Evolutionary conservation across 2,888 invertebrate species (phyloP).

Genomic region (Spialia ferax): DNA sequence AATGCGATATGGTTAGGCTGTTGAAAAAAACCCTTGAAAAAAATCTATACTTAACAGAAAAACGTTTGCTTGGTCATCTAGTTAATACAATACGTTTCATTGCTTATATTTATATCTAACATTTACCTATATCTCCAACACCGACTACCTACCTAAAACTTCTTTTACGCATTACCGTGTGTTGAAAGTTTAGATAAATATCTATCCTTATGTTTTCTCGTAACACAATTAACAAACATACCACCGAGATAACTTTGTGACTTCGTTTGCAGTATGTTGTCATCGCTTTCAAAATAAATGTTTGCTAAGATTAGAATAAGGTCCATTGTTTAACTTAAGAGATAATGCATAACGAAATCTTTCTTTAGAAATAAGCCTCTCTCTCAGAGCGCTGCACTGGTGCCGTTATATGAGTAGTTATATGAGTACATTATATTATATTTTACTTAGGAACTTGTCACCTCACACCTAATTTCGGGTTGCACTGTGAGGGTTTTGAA

Average conservation of each 20-base stretch:
- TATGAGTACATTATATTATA: not conserved
- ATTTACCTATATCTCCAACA: too few relatives aligned
- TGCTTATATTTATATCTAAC: too few relatives aligned
- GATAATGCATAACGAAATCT: not conserved
- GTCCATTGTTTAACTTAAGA: not conserved
- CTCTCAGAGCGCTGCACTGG: not conserved
- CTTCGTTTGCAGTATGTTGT: constrained; percentile 5
- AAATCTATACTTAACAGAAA: too few relatives aligned
- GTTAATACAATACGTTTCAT: too few relatives aligned
- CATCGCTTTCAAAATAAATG: constrained; percentile 13
- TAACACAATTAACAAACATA: constrained; percentile 3
- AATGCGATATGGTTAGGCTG: too few relatives aligned
- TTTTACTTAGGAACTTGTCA: too few relatives aligned
- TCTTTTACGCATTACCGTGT: not conserved
- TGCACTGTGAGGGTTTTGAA: too few relatives aligned
- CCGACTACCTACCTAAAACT: not conserved
- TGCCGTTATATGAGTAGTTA: too few relatives aligned
- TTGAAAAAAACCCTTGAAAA: too few relatives aligned
- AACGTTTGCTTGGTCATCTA: too few relatives aligned
- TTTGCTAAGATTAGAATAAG: constrained; percentile 3
- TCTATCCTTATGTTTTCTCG: not conserved
- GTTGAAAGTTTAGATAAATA: not conserved
- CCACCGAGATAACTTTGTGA: constrained; percentile 10
- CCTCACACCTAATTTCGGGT: too few relatives aligned
- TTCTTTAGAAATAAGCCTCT: not conserved